Conservation (phyloP, 2,797 vertebrate genomes). For the Orientallactaga sibirica region DNA sequence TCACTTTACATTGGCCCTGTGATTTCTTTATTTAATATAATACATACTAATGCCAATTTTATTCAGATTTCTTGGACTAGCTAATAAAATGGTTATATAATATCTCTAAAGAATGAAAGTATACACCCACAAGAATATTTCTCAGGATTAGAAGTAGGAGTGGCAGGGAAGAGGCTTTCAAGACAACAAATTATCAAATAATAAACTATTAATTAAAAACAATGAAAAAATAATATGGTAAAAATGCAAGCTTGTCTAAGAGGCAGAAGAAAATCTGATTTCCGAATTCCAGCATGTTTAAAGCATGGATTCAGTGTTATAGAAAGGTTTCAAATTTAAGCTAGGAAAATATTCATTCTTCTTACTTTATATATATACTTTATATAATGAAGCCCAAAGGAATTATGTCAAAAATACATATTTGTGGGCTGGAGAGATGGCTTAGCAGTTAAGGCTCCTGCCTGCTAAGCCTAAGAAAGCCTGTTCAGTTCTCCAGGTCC, state of each 20-base stretch:
- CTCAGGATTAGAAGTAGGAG: conserved; percentile 66
- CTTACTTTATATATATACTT: accelerated
- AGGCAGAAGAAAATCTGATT: conserved; percentile 73
- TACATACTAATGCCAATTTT: conserved; percentile 65
- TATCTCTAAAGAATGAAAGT: conserved; percentile 50
- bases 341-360: conserved; percentile 17
- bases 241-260: conserved; percentile 73
- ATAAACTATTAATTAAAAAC: conserved; percentile 37
- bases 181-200: conserved; percentile 48
- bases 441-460: no score
- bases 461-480: no score
- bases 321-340: conserved; percentile 25
- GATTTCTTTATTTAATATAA: conserved; percentile 66
- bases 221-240: conserved; percentile 62
- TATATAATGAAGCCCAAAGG: conserved; percentile 24
- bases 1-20: conserved; percentile 31
- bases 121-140: conserved; percentile 72
- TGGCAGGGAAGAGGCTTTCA: conserved; percentile 66
- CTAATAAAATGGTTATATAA: conserved; percentile 72
- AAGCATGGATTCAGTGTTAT: conserved; percentile 15
- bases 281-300: conserved; percentile 40
- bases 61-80: conserved; percentile 55
- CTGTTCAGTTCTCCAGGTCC: no score
- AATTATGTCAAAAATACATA: not conserved
- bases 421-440: not conserved